Evolutionary conservation across 2,113 vertebrate species (phyloP).

Genomic region (Cebidichthys violaceus): DNA sequence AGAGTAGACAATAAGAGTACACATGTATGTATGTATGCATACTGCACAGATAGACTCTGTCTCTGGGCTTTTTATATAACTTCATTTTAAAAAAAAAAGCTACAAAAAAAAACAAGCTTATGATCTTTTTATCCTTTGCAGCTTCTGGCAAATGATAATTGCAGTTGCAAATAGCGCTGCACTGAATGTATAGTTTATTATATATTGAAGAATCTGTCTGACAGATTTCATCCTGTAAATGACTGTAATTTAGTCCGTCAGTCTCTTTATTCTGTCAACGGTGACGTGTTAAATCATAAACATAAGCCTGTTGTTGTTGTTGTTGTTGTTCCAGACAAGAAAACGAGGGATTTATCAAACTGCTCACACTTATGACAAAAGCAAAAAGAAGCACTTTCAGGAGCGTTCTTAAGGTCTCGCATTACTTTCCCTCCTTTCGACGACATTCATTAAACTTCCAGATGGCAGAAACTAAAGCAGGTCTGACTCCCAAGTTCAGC

Average conservation of each 20-base stretch:
- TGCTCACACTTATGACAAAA: slow-evolving; percentile 4
- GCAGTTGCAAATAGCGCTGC: neutral
- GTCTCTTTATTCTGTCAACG: neutral
- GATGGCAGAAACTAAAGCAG: neutral
- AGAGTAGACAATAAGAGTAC: neutral
- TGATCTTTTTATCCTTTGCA: neutral
- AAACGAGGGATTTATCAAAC: slow-evolving; percentile 8
- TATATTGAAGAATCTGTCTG: neutral
- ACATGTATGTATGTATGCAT: neutral
- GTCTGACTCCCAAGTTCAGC: neutral
- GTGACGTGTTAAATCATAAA: neutral
- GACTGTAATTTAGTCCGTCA: slow-evolving; percentile 25
- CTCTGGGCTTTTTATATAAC: too few relatives aligned
- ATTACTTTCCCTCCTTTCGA: neutral
- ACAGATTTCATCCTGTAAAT: slow-evolving; percentile 16
- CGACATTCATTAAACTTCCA: neutral
- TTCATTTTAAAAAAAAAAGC: neutral
- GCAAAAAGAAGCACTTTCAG: neutral
- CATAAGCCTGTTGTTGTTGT: neutral
- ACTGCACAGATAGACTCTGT: neutral
- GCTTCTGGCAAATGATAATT: neutral
- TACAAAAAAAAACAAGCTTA: neutral
- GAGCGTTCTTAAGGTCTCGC: neutral
- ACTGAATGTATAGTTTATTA: neutral
- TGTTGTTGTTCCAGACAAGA: neutral